A percentile compares a stretch with the other conserved stretches of the same genome.
These are phyloP conservation scores for Diplodus sargus DNA, from an alignment of 2,797 vertebrate species.

Conservation along the genomic window DNA sequence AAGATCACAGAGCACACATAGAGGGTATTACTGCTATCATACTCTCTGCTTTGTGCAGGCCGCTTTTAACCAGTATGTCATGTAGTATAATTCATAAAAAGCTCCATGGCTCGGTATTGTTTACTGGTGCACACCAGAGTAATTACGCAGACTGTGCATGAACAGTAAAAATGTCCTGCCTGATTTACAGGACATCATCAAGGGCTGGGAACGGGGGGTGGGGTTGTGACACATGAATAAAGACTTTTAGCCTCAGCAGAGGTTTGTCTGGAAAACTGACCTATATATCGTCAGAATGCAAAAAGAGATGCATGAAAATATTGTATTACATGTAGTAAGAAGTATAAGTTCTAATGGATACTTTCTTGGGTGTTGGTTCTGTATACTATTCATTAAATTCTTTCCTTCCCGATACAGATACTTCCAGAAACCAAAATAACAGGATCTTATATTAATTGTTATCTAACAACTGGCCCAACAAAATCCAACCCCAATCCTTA, in stretches of 20 bases:
- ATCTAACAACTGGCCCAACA: too few species aligned
- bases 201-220: constrained; percentile 23
- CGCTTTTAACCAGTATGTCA: constrained; percentile 52
- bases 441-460: too few species aligned
- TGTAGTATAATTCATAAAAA: constrained; percentile 65
- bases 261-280: neutral
- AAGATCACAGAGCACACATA: constrained; percentile 47
- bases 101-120: constrained; percentile 61
- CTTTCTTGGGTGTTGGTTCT: neutral
- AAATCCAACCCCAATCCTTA: too few species aligned
- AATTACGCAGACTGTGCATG: constrained; percentile 65
- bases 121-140: constrained; percentile 67
- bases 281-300: neutral
- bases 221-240: constrained; percentile 39
- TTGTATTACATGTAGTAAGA: neutral
- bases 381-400: neutral
- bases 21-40: constrained; percentile 48
- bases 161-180: constrained; percentile 66
- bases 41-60: constrained; percentile 20
- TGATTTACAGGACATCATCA: constrained; percentile 65
- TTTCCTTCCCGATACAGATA: too few species aligned
- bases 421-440: too few species aligned
- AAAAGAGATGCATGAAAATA: neutral
- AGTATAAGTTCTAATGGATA: neutral
- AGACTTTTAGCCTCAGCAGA: constrained; percentile 32